Base-by-base conservation (phyloP, 2,888 invertebrate species). In the Schizotus pectinicornis region DNA sequence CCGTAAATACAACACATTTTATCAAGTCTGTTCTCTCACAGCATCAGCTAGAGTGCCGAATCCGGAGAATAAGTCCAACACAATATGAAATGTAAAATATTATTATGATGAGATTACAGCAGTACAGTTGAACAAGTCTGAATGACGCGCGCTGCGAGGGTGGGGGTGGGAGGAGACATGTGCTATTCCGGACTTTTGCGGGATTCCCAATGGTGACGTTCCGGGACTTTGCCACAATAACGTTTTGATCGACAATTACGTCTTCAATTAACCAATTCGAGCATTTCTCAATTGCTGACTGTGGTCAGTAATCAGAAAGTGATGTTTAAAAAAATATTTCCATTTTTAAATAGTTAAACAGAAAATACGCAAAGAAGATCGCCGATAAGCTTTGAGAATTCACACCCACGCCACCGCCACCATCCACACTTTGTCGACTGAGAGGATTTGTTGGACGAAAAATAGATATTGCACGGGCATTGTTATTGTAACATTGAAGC, bases 71-170 rank as follows among this genome's bases (percentile, higher is more conserved):
- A 72, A 74, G 68, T 71, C 75, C 73, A 74, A 70, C 70, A 77
- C 77, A 77, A 78, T 81, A 81, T 82, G 81, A 77, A 80, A 79
- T 78, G 77, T 77, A 77, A 79, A 80, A 78, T 80, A 79, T 80
- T 79, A 79, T 79, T 79, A 80, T 87, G 86, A 88, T 87, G 86
- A 83, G 88, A 88, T 88, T 88, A 88, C 82, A 74, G 78, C 82
- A 74, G 81, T 82, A 84, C 87, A 86, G 83, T 83, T 86, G 85
- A 83, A 78, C 84, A 85, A 82, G 70, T 80, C 80, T 80, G 83
- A 85, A 87, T 87, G 79, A 77, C 39, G 43, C 55, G 12, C 51
- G 47, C 58, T 39, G 37, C 47, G 33, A 56, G 37, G 22, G 66
- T 59, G 60, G 63, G 67, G 64, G 66, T 66, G 66, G 64, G 77